Evolutionary conservation across 2,888 invertebrate species (phyloP).

Genomic region (Gastracanthus pulcherrimus): DNA sequence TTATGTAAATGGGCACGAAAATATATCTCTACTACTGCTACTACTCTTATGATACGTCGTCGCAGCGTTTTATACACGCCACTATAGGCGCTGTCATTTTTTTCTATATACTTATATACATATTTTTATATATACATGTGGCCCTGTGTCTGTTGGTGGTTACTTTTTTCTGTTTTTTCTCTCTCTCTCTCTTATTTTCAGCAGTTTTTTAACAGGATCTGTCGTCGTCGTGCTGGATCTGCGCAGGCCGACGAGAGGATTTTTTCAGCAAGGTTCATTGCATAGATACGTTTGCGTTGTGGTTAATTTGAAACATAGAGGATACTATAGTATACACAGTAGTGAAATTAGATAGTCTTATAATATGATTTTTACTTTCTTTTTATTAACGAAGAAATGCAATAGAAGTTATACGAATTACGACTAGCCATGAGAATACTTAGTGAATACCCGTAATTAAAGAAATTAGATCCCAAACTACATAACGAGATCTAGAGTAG

Average conservation of each 20-base stretch:
- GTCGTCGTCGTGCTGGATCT: constrained; percentile 28
- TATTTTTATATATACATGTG: not conserved
- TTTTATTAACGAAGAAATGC: too few relatives aligned
- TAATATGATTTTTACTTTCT: not conserved
- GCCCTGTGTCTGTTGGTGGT: not conserved
- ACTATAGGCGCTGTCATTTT: not conserved
- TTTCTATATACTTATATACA: not conserved
- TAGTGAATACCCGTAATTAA: too few relatives aligned
- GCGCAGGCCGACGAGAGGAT: not conserved
- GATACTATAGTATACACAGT: constrained; percentile 9
- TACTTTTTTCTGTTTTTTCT: constrained; percentile 19
- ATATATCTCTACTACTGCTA: constrained; percentile 4
- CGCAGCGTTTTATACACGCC: not conserved
- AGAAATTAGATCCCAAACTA: too few relatives aligned
- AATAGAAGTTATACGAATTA: too few relatives aligned
- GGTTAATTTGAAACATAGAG: constrained; percentile 14
- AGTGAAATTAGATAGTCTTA: not conserved
- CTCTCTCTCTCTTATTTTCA: constrained; percentile 43
- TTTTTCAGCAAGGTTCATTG: constrained; percentile 23
- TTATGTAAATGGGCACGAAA: constrained; percentile 33
- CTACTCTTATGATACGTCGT: too few relatives aligned
- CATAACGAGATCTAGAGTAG: too few relatives aligned
- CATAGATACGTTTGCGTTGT: constrained; percentile 4
- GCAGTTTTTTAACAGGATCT: constrained; percentile 47
- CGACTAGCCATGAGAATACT: too few relatives aligned